Evolutionary conservation across 2,888 invertebrate species (phyloP).

Genomic region (Thereva unica): DNA sequence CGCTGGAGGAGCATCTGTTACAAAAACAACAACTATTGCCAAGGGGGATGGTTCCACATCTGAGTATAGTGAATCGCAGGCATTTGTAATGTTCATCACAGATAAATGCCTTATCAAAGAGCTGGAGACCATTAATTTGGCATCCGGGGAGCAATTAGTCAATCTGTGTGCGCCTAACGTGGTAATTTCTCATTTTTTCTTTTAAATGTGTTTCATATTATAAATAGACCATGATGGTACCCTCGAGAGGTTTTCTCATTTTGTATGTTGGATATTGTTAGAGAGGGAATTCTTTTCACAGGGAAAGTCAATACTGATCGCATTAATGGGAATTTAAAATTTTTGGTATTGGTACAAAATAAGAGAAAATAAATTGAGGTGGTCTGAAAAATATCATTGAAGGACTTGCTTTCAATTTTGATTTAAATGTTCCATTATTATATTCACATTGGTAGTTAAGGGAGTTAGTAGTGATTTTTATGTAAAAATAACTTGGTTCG

Average conservation of each 20-base stretch:
- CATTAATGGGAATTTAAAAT: too few relatives aligned
- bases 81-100: constrained; percentile 55
- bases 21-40: constrained; percentile 15
- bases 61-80: constrained; percentile 47
- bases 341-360: too few relatives aligned
- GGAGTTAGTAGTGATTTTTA: too few relatives aligned
- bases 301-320: too few relatives aligned
- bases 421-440: too few relatives aligned
- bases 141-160: constrained; percentile 53
- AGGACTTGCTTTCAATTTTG: too few relatives aligned
- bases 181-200: constrained; percentile 44
- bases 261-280: too few relatives aligned
- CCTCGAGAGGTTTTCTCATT: not conserved
- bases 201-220: constrained; percentile 10
- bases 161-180: constrained; percentile 57
- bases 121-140: constrained; percentile 50
- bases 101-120: constrained; percentile 52
- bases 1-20: constrained; percentile 20
- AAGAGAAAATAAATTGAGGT: too few relatives aligned
- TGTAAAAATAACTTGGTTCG: too few relatives aligned
- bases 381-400: too few relatives aligned
- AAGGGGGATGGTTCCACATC: constrained; percentile 30
- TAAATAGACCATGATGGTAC: not conserved
- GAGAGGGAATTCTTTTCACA: too few relatives aligned
- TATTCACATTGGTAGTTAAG: too few relatives aligned